Base-by-base conservation (phyloP, 2,797 vertebrate genomes). In the Sciurus carolinensis region DNA sequence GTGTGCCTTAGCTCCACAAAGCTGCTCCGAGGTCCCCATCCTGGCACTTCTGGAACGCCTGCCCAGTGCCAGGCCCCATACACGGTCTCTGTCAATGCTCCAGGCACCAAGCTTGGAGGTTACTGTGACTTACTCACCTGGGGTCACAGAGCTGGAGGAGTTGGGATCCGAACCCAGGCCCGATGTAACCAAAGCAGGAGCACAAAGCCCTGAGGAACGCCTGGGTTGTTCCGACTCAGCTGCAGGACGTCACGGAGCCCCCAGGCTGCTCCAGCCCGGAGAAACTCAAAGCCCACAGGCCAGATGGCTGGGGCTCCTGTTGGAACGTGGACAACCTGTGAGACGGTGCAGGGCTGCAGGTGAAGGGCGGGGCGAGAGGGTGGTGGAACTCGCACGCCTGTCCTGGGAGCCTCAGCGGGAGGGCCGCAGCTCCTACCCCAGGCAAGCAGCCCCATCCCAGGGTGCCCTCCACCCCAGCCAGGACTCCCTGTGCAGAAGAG, bases 391-490 rank as follows among this genome's bases (percentile, higher is more conserved):
- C 62, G n/a, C 36, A 17, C 20, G 28, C 77, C 4, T 7, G 24
- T n/a, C 59, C 81, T 30, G 67, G 5, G 36, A 18, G 9, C 24
- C 66, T 2, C 66, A 67, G 64, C 5, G 6, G 5, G 33, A n/a
- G 7, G 66, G 17, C 14, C 47, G 12, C 7, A n/a, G n/a, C 15
- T 28, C 44, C 59, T 47, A 8, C 26, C 42, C 42, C 44, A 26
- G 5, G 36, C 50, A 36, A 67, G 24, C 7, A n/a, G n/a, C 10
- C 62, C 62, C 57, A 6, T 30, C 42, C 42, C 36, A 26, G 5
- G 36, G 57, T 0, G 0, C 3, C 30, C 54, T 7, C 7, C 15
- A 1, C 3, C 18, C 22, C 28, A 52, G 2, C 30, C 59, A 15
- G 39, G 39, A 39, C 8, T 17, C 36, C 47, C 17, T 4, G 52